Evolutionary conservation across 2,797 vertebrate species (phyloP).

Genomic region (Periophthalmus magnuspinnatus): DNA sequence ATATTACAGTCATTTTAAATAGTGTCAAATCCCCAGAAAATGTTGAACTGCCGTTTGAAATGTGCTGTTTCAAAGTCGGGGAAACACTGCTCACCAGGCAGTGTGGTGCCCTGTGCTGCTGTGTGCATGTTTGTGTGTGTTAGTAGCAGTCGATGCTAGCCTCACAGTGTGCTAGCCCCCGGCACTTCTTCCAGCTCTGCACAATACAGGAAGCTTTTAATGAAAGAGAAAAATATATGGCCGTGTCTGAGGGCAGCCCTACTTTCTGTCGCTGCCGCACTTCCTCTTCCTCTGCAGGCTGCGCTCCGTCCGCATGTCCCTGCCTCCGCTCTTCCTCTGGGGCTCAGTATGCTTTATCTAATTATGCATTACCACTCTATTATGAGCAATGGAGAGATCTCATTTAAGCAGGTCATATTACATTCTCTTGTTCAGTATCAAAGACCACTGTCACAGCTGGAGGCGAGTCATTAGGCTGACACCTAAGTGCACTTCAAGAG

Average conservation of each 20-base stretch:
- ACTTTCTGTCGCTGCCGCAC: slow-evolving; percentile 28
- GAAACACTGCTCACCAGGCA: slow-evolving; percentile 41
- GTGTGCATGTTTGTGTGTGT: slow-evolving; percentile 21
- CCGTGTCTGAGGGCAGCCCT: slow-evolving; percentile 31
- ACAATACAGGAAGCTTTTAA: slow-evolving; percentile 41
- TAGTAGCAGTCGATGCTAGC: slow-evolving; percentile 24
- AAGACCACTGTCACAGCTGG: slow-evolving; percentile 21
- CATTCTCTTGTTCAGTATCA: slow-evolving; percentile 35
- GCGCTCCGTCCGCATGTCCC: slow-evolving; percentile 15
- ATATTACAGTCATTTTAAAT: neutral
- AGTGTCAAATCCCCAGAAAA: neutral
- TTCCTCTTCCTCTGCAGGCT: slow-evolving; percentile 17
- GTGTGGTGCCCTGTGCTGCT: slow-evolving; percentile 4
- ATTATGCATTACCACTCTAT: slow-evolving; percentile 47
- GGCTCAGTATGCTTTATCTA: slow-evolving; percentile 29
- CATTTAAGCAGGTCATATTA: slow-evolving; percentile 53
- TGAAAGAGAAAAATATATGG: slow-evolving; percentile 43
- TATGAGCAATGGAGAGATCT: slow-evolving; percentile 46
- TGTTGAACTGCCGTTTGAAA: slow-evolving; percentile 40
- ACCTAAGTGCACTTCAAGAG: neutral
- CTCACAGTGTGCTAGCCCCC: slow-evolving; percentile 31
- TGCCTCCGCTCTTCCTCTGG: slow-evolving; percentile 24
- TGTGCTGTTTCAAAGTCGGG: slow-evolving; percentile 49
- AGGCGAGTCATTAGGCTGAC: neutral
- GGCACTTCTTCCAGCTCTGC: slow-evolving; percentile 43